Evolutionary conservation across 2,113 vertebrate genomes (phyloP).

Genomic region (Forbesichthys agassizii): DNA sequence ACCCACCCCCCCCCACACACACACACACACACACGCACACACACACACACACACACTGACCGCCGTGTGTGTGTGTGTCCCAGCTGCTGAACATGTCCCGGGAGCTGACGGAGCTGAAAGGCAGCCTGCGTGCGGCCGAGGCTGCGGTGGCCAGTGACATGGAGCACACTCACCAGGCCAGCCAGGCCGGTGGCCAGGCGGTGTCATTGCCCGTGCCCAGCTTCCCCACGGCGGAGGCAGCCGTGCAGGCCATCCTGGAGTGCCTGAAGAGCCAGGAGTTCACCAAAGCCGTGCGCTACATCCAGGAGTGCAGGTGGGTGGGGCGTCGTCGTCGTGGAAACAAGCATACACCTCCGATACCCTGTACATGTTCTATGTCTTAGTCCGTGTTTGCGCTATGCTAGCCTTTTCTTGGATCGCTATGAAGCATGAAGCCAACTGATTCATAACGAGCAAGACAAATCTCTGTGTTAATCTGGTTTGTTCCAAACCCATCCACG

Average conservation of each 20-base stretch:
- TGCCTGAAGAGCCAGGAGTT: slow-evolving; percentile 93
- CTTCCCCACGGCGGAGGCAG: slow-evolving; percentile 88
- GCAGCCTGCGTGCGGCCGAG: slow-evolving; percentile 88
- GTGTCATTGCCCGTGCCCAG: slow-evolving; percentile 73
- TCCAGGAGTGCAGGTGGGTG: slow-evolving; percentile 92
- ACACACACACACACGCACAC: neutral
- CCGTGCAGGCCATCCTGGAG: slow-evolving; percentile 94
- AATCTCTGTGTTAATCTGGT: too few relatives aligned
- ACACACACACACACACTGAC: neutral
- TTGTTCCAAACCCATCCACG: too few relatives aligned
- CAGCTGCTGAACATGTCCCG: slow-evolving; percentile 97
- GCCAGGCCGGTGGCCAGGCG: slow-evolving; percentile 54
- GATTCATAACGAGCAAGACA: too few relatives aligned
- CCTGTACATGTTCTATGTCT: too few relatives aligned
- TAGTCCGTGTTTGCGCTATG: too few relatives aligned
- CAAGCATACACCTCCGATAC: too few relatives aligned
- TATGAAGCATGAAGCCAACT: too few relatives aligned
- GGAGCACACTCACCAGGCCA: slow-evolving; percentile 68
- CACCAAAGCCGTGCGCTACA: slow-evolving; percentile 87
- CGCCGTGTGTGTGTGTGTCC: neutral
- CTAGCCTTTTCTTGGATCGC: too few relatives aligned
- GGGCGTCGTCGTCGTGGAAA: neutral
- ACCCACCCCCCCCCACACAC: neutral
- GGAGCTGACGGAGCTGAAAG: slow-evolving; percentile 92
- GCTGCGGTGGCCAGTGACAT: slow-evolving; percentile 83